A percentile compares a stretch with the other conserved stretches of the same genome.
These are phyloP conservation scores for Aphaenogaster ashmeadi DNA, from an alignment of 1,140 invertebrate genomes.

Conservation along the genomic window DNA sequence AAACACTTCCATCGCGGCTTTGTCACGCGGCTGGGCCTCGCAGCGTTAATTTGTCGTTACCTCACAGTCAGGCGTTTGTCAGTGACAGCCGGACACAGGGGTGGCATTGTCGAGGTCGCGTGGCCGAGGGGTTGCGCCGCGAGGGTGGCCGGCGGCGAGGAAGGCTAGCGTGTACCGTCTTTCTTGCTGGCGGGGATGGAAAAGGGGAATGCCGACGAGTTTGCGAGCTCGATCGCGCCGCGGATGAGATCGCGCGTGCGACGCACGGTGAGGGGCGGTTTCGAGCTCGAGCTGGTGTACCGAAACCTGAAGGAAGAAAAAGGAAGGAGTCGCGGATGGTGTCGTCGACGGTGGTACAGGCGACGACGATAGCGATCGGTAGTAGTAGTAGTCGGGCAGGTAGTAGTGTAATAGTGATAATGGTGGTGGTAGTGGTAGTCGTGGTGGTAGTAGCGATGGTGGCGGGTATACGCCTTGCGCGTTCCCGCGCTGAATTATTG, in stretches of 20 bases:
- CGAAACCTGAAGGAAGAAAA: slow-evolving; percentile 47
- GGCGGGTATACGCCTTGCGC: slow-evolving; percentile 82
- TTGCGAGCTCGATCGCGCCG: slow-evolving; percentile 62
- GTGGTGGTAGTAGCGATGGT: slow-evolving; percentile 61
- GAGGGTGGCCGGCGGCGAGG: slow-evolving; percentile 15
- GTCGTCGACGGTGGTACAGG: slow-evolving; percentile 57
- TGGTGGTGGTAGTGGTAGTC: slow-evolving; percentile 52
- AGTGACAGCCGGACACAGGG: slow-evolving; percentile 76
- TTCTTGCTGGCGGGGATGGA: slow-evolving; percentile 56
- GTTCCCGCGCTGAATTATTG: slow-evolving; percentile 87
- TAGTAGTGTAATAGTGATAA: slow-evolving; percentile 51
- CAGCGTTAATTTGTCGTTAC: slow-evolving; percentile 77
- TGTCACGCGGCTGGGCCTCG: slow-evolving; percentile 42
- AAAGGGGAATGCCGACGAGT: slow-evolving; percentile 64
- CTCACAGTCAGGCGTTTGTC: slow-evolving; percentile 71
- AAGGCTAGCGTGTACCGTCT: slow-evolving; percentile 47
- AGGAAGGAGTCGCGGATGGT: slow-evolving; percentile 46
- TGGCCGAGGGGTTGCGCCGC: slow-evolving; percentile 68
- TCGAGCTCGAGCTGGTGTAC: slow-evolving; percentile 26
- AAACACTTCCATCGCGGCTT: slow-evolving; percentile 56
- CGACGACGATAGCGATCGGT: slow-evolving; percentile 64
- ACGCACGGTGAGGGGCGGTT: slow-evolving; percentile 59
- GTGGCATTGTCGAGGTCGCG: slow-evolving; percentile 77
- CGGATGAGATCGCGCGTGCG: slow-evolving; percentile 69
- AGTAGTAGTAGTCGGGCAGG: slow-evolving; percentile 56